phyloP scores from a whole-genome alignment of 2,888 invertebrate genomes.

The Chymomyza caudatula region DNA sequence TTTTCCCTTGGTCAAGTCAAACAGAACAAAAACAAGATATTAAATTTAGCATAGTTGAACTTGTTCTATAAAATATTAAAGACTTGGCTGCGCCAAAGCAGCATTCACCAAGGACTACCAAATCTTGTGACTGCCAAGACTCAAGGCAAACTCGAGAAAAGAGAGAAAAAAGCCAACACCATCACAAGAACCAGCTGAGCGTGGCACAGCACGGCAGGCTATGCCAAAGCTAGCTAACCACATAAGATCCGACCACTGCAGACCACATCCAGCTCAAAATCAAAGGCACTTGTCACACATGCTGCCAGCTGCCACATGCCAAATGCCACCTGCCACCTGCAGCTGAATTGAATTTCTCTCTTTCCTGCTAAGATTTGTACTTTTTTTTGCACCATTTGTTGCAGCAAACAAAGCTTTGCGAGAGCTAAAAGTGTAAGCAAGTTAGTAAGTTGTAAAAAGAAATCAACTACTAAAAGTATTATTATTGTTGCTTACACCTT shows the following conservation, averaged over 20 bases:
- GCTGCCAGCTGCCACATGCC: constrained; percentile 17
- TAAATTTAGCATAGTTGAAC: constrained; percentile 26
- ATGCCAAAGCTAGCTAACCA: not conserved
- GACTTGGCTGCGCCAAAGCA: constrained; percentile 19
- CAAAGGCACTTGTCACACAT: constrained; percentile 55
- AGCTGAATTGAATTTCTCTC: constrained; percentile 59
- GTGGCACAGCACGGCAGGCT: constrained; percentile 8
- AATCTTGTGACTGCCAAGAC: constrained; percentile 26
- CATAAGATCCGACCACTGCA: not conserved
- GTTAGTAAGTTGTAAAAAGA: constrained; percentile 37
- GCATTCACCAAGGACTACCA: constrained; percentile 30
- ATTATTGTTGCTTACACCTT: constrained; percentile 63
- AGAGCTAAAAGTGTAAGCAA: constrained; percentile 34
- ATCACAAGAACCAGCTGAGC: not conserved
- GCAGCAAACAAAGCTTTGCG: no score
- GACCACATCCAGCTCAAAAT: constrained; percentile 8
- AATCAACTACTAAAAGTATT: constrained; percentile 45
- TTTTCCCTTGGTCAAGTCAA: no score
- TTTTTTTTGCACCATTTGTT: no score
- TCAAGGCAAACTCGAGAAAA: not conserved
- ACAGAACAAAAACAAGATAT: no score
- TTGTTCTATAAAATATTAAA: constrained; percentile 62
- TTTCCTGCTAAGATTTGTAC: constrained; percentile 16
- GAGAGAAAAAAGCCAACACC: not conserved
- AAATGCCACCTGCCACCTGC: no score